Evolutionary conservation across 2,888 invertebrate genomes (phyloP), one percentile per base, ranked within the genome.

Genomic region (Listrodromus nycthemerus): DNA sequence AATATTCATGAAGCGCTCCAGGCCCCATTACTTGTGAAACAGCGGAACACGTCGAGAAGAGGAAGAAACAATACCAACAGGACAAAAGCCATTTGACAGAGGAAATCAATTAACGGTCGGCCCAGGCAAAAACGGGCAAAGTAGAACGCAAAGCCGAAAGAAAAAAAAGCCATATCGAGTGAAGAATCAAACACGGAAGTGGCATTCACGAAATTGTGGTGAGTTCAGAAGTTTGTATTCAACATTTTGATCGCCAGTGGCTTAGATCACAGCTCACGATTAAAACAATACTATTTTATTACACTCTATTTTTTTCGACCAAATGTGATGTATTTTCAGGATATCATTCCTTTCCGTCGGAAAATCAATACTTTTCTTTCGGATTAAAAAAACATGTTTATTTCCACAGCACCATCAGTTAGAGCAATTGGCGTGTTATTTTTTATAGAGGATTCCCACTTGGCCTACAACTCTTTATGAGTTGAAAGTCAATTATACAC

Each of bases 61-160:
- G 37, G 50, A 48, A 37, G 33, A 24, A 61, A 81, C 50, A 37
- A 75, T 50, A 37, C 45, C 41, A 50, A 19, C 19, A 19, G 24
- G 63, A 70, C 48, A 85, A 86, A 80, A 70, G 78, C 61, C 83
- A 82, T 84, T 45, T 77, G 86, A 82, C 83, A 80, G 69, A 48
- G 79, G 50, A 83, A 83, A 85, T 58, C 85, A 82, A 86, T 87
- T 86, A 83, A 78, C 83, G 77, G 63, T 63, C 66, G 55, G 80
- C 65, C 74, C 69, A 61, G 52, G 77, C 66, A 7, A 66, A 80
- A 82, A 45, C 41, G 4, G 41, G 4, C 41, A 45, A 45, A 45
- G 16, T 82, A 37, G 80, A 83, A 24, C 78, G 69, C 70, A 50
- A 78, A 70, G 77, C 80, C 74, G 61, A 70, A 63, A 63, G 8